Conservation (phyloP, 2,113 vertebrate species). For the Sphyrna mokarran region DNA sequence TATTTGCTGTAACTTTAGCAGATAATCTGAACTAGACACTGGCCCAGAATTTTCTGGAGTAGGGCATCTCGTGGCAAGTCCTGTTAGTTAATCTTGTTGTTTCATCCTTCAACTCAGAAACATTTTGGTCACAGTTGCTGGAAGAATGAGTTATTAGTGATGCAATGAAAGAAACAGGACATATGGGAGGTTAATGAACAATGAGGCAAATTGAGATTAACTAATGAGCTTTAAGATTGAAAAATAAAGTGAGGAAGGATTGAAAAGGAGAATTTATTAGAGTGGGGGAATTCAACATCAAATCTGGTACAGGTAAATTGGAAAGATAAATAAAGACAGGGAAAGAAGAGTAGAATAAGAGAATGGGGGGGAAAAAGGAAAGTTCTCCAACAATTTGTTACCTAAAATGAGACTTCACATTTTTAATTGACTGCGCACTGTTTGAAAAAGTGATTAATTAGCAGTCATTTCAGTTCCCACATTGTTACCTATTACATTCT, state of each 20-base stretch:
- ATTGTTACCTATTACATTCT: background rate
- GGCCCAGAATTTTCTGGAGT: background rate
- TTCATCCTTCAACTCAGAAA: background rate
- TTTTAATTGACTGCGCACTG: background rate
- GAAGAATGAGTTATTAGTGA: background rate
- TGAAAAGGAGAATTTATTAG: background rate
- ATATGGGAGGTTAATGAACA: background rate
- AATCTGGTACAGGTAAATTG: background rate
- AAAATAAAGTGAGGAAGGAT: background rate
- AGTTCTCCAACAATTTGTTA: background rate
- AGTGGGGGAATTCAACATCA: background rate
- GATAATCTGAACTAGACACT: background rate
- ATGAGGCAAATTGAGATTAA: background rate
- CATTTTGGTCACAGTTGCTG: background rate
- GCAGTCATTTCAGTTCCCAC: background rate
- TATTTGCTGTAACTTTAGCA: background rate
- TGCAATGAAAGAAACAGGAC: background rate
- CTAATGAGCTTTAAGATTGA: background rate
- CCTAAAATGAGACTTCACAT: background rate
- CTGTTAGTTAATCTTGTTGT: background rate
- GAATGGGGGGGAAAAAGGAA: too few relatives aligned
- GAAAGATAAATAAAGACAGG: background rate
- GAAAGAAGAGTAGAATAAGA: background rate
- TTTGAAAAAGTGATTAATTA: background rate
- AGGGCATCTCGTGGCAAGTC: background rate